A percentile compares a stretch with the other conserved stretches of the same genome.
Conservation (phyloP, 2,888 invertebrate genomes). For the Drosophila lutescens region DNA sequence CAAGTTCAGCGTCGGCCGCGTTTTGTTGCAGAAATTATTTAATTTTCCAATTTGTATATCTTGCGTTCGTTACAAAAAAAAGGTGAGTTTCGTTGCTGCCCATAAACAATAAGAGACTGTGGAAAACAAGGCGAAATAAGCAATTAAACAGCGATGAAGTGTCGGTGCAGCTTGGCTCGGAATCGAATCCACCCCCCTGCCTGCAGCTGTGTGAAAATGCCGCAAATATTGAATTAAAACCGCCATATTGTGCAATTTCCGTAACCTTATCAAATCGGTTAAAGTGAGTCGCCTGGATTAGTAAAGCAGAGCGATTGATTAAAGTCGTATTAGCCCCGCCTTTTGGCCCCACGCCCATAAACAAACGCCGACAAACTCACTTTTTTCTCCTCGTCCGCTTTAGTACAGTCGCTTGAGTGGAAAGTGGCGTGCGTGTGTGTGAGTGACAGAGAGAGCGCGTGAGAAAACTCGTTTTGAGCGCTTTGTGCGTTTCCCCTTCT, state of each 20-base stretch:
- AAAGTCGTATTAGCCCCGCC: constrained; percentile 40
- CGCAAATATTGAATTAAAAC: constrained; percentile 69
- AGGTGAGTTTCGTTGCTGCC: constrained; percentile 21
- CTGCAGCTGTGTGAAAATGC: constrained; percentile 62
- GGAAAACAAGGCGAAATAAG: neutral
- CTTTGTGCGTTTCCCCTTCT: constrained; percentile 35
- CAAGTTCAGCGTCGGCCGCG: constrained; percentile 58
- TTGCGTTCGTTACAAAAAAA: constrained; percentile 14
- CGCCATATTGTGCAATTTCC: constrained; percentile 63
- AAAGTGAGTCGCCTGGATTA: constrained; percentile 1
- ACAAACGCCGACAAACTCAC: constrained; percentile 72
- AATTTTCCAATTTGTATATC: constrained; percentile 40
- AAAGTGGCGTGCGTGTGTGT: constrained; percentile 28
- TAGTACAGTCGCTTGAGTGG: constrained; percentile 78
- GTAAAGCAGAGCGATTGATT: neutral
- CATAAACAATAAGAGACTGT: neutral
- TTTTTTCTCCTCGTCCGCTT: constrained; percentile 67
- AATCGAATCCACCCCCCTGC: constrained; percentile 46
- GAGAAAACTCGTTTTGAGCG: constrained; percentile 62
- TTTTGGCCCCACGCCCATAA: constrained; percentile 69
- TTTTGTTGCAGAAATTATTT: constrained; percentile 35
- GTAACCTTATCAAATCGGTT: neutral
- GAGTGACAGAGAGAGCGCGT: constrained; percentile 7
- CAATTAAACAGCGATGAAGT: neutral
- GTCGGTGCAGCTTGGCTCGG: constrained; percentile 27